These are phyloP conservation scores for Steinernema carpocapsae DNA, from an alignment of 2,888 invertebrate genomes.

Conservation along the genomic window DNA sequence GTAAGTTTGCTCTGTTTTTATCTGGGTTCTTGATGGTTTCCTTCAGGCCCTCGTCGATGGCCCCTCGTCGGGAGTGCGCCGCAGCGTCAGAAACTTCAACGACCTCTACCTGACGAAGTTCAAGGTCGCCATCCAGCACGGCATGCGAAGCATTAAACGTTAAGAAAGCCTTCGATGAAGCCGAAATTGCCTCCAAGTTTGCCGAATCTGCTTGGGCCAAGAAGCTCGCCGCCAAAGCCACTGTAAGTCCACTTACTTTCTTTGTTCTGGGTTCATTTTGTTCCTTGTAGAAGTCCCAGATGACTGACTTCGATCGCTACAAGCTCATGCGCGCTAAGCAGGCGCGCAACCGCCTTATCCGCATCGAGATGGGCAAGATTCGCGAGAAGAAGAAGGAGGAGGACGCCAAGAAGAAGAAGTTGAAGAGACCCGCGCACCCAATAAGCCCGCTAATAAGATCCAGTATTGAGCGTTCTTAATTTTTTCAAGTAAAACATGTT, in stretches of 20 bases:
- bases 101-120: constrained; percentile 92
- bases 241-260: constrained; percentile 73
- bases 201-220: constrained; percentile 86
- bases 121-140: constrained; percentile 76
- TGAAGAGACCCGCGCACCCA: no score
- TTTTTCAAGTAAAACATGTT: constrained; percentile 41
- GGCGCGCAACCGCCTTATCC: constrained; percentile 71
- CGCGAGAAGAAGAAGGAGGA: no score
- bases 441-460: constrained; percentile 67
- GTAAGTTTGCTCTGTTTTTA: constrained; percentile 71
- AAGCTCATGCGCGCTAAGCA: constrained; percentile 89
- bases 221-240: constrained; percentile 83
- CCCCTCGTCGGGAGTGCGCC: constrained; percentile 82
- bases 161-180: constrained; percentile 85
- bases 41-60: constrained; percentile 88
- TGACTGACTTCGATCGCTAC: constrained; percentile 94
- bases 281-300: constrained; percentile 77
- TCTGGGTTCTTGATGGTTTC: not conserved
- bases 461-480: constrained; percentile 38
- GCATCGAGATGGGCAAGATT: constrained; percentile 71
- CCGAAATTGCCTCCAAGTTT: constrained; percentile 86
- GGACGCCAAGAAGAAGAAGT: no score
- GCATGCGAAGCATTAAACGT: constrained; percentile 85
- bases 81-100: constrained; percentile 82
- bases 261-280: not conserved